Evolutionary conservation across 2,888 invertebrate genomes (phyloP).

Genomic region (Microchrysa polita): DNA sequence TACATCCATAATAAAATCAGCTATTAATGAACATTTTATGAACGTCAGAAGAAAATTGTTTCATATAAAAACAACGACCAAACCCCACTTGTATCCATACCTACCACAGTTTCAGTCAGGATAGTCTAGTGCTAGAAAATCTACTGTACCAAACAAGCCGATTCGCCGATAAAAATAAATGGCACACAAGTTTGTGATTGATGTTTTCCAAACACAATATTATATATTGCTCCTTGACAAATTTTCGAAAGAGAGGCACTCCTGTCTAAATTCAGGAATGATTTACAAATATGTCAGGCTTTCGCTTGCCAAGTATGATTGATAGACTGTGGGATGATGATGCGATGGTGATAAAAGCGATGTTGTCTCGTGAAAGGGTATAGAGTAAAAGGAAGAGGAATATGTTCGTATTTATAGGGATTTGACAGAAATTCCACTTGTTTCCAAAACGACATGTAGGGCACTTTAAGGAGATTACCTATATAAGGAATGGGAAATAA

Average conservation of each 20-base stretch:
- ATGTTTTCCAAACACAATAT: neutral
- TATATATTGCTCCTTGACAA: neutral
- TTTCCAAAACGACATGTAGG: too few species aligned
- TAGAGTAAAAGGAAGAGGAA: too few species aligned
- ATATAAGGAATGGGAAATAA: too few species aligned
- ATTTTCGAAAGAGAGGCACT: neutral
- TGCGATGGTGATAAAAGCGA: neutral
- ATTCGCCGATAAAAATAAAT: neutral
- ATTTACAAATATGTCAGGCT: conserved; percentile 4
- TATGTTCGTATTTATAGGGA: too few species aligned
- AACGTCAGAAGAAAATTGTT: neutral
- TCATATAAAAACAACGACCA: neutral
- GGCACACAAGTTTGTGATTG: conserved; percentile 1
- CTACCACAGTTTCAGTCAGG: too few species aligned
- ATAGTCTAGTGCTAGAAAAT: too few species aligned
- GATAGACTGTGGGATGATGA: neutral
- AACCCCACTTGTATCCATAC: neutral
- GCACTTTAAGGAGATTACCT: too few species aligned
- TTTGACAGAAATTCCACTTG: too few species aligned
- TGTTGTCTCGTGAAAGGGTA: too few species aligned
- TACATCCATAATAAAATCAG: neutral
- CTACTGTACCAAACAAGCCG: neutral
- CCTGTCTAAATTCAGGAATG: neutral
- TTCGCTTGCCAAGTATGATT: neutral
- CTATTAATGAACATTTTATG: neutral